Evolutionary conservation across 2,888 invertebrate species (phyloP), one percentile per base, ranked within the genome.

Genomic region (Poecilus cupreus): DNA sequence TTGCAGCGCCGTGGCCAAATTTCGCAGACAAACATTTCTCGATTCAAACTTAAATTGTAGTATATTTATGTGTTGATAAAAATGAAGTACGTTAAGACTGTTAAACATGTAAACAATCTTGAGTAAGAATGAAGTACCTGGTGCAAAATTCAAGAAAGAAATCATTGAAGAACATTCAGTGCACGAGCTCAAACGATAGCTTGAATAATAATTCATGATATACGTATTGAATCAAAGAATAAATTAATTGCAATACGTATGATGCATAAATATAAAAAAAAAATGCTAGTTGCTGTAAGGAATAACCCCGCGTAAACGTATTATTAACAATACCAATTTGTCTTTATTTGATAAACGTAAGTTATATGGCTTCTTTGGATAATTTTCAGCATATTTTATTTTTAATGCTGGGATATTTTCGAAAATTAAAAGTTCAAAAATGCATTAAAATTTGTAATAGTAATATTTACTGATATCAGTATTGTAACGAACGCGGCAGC

Each of bases 261-360:
- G 46, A 46, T 3, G 46, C 3, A 46, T 10, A 46, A 6, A 46
- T 46, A 6, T 46, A 10, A 46, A 46, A 46, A 46, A 46, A 46
- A 46, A n/a, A 46, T 46, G 46, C 46, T 46, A 46, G 13, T 46
- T 46, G n/a, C 11, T 46, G 46, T 6, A 46, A 46, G 5, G 46
- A 6, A 46, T 6, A 46, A n/a, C 11, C 46, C 13, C 46, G 46
- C 46, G 4, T 46, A 46, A 46, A 6, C 46, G 11, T 6, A 46
- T 11, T 46, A 46, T n/a, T 6, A 46, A 6, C 11, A 46, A 46
- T 46, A 46, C 4, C 11, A 46, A 46, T 46, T 46, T 46, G 11
- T 46, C 46, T 46, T 46, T 46, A 46, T 46, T 46, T 46, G 46
- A 46, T 46, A 46, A 46, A 46, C 46, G 46, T 46, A n/a, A 37